Base-by-base conservation (phyloP, 2,888 invertebrate species). In the Anthrax anthrax region DNA sequence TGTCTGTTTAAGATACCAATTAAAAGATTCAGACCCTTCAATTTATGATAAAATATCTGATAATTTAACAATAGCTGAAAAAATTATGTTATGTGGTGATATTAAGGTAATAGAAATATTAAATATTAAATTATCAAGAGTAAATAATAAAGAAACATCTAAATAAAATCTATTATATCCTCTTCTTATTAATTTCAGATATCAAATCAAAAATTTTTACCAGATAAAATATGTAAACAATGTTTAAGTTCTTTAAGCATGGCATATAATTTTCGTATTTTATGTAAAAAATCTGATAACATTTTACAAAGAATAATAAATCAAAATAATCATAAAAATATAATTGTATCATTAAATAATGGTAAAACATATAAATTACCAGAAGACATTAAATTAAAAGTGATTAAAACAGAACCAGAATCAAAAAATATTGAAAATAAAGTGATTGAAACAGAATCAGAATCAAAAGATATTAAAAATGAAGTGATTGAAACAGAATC, bases 261-360 rank as follows among this genome's bases (percentile, higher is more conserved):
- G 8, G 42, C 47, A 16, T 44, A 48, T 18, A 44, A 44, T 19
- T 48, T 48, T 42, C 44, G 47, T 2, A 18, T 34, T 42, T 39
- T 18, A 12, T 48, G 47, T 23, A 38, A 34, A 36, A 44, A 32
- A 34, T 42, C 47, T 10, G 44, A 48, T 32, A 37, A 44, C 29
- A 44, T 41, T 2, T 18, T 48, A 14, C 47, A 48, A 10, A 18
- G 44, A 16, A 23, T 44, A 34, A 18, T 38, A 13, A 48, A 48
- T 37, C 23, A 44, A 34, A 44, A 48, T 17, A 39, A 42, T 41
- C 40, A 18, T 37, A 45, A 45, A 12, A 45, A 41, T n/a, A 45
- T 45, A 37, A 40, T 45, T 37, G 23, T 45, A 18, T 40, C 45
- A 13, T 39, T 45, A 41, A 37, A 36, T 27, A 45, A 36, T 37